phyloP scores from a whole-genome alignment of 2,797 vertebrate species.

The Onychomys arenicola region DNA sequence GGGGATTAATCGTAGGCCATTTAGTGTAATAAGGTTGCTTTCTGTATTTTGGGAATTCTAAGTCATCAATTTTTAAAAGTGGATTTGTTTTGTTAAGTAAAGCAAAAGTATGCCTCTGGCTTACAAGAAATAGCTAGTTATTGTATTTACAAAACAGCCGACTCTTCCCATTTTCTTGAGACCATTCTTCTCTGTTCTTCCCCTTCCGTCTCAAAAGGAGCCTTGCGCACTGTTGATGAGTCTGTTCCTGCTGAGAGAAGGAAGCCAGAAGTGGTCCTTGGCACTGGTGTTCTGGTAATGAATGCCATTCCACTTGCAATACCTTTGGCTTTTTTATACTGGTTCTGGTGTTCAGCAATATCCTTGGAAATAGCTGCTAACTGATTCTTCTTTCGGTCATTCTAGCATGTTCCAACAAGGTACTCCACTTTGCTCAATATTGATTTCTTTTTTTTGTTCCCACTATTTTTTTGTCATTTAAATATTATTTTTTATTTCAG shows the following conservation, averaged over 20 bases:
- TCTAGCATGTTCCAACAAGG: not conserved
- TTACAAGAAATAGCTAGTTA: constrained; percentile 38
- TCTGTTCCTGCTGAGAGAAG: not conserved
- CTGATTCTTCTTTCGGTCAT: not conserved
- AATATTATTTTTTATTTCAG: not conserved
- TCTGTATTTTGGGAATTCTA: constrained; percentile 41
- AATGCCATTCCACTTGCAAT: not conserved
- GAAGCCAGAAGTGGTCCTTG: fast-evolving
- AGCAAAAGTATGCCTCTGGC: not conserved
- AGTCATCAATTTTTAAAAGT: constrained; percentile 45
- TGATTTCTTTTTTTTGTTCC: not conserved
- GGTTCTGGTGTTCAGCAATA: not conserved
- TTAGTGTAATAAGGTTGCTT: constrained; percentile 49
- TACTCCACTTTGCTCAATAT: not conserved
- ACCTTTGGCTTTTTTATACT: not conserved
- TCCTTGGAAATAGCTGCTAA: not conserved
- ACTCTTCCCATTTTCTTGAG: not conserved
- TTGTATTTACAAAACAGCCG: constrained; percentile 41
- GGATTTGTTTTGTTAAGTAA: constrained; percentile 17
- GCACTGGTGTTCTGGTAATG: not conserved
- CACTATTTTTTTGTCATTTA: not conserved
- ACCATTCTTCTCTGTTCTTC: not conserved
- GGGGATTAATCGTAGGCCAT: constrained; percentile 46
- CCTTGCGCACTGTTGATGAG: not conserved
- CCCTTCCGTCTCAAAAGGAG: not conserved